A percentile compares a stretch with the other conserved stretches of the same genome.
Evolutionary conservation across 2,888 invertebrate genomes (phyloP).

Genomic region (Diarsia dahlii): DNA sequence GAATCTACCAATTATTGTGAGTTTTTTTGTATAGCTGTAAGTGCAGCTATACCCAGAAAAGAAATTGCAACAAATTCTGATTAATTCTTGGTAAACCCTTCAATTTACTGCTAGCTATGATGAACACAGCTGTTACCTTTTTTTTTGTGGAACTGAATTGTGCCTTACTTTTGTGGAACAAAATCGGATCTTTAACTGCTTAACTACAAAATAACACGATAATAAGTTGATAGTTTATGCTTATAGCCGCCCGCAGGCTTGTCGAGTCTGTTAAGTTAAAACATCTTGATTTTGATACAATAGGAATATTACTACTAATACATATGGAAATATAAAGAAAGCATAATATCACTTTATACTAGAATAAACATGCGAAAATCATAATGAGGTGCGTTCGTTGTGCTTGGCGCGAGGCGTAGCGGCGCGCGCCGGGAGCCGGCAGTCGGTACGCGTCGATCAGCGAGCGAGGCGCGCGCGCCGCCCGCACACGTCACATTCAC

Average conservation of each 20-base stretch:
- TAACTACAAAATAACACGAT: no score
- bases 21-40: conserved; percentile 29
- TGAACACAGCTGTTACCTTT: no score
- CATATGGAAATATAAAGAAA: not conserved
- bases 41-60: not conserved
- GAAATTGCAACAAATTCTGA: no score
- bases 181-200: no score
- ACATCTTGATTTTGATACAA: not conserved
- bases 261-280: not conserved
- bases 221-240: no score
- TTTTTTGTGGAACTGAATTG: no score
- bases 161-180: no score
- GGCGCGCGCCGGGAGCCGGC: conserved; percentile 32
- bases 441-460: conserved; percentile 47
- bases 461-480: conserved; percentile 63
- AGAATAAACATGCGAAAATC: conserved; percentile 48
- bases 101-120: no score
- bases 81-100: no score
- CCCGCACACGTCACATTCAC: conserved; percentile 43
- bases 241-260: not conserved
- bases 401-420: conserved; percentile 3
- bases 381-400: conserved; percentile 31
- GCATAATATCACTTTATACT: conserved; percentile 1
- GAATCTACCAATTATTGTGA: conserved; percentile 2
- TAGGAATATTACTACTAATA: no score